Percentiles rank a stretch among this genome's conserved stretches.
Evolutionary conservation across 2,888 invertebrate genomes (phyloP).

Genomic region (Suillia variegata): DNA sequence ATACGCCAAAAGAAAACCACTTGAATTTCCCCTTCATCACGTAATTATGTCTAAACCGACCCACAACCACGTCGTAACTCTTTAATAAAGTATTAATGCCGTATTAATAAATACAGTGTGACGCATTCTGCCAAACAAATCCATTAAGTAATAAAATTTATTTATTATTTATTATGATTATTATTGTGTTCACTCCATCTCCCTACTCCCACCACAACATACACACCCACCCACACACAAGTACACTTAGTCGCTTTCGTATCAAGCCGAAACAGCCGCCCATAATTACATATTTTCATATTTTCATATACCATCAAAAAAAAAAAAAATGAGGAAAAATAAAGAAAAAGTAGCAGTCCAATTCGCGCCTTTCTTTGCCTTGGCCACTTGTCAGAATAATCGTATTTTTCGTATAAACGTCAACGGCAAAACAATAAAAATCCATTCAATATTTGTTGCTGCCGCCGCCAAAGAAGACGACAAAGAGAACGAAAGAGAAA

Average conservation of each 20-base stretch:
- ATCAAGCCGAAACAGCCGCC: neutral
- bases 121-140: slow-evolving; percentile 46
- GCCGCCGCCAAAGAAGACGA: neutral
- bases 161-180: slow-evolving; percentile 55
- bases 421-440: neutral
- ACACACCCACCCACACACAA: neutral
- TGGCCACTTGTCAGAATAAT: too few species aligned
- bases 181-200: slow-evolving; percentile 26
- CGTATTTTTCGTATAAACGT: neutral
- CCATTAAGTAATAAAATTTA: slow-evolving; percentile 50
- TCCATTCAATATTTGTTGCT: too few species aligned
- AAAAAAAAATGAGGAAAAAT: too few species aligned
- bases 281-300: slow-evolving; percentile 12
- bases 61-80: too few species aligned
- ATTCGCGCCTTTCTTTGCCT: too few species aligned
- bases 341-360: too few species aligned
- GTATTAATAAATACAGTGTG: slow-evolving; percentile 48
- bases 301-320: slow-evolving; percentile 8
- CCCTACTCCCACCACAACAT: neutral
- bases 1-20: too few species aligned
- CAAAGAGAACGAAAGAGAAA: neutral
- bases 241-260: neutral
- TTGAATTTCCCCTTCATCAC: too few species aligned
- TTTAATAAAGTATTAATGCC: neutral
- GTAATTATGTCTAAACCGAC: too few species aligned